These are phyloP conservation scores for Saccostrea echinata DNA, from an alignment of 1,140 invertebrate species.

Conservation along the genomic window DNA sequence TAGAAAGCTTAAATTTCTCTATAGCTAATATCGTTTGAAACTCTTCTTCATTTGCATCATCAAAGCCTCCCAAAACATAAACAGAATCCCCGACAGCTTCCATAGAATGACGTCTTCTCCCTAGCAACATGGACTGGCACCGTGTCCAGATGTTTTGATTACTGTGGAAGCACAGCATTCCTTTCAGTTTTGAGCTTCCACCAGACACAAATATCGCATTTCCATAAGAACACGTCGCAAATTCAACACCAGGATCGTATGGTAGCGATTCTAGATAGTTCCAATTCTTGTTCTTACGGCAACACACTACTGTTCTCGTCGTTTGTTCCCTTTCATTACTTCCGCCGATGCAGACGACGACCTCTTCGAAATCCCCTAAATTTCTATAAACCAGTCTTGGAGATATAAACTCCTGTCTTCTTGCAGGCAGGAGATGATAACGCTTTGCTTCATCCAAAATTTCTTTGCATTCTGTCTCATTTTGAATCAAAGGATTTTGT, in stretches of 20 bases:
- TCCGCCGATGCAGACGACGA: slow-evolving; percentile 55
- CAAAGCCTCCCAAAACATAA: slow-evolving; percentile 66
- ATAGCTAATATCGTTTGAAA: slow-evolving; percentile 58
- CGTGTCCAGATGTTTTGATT: slow-evolving; percentile 61
- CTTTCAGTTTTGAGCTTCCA: slow-evolving; percentile 61
- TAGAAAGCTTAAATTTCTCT: slow-evolving; percentile 62
- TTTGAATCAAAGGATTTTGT: not conserved
- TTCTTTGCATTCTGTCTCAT: slow-evolving; percentile 24
- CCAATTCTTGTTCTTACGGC: slow-evolving; percentile 56
- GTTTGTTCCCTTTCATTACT: slow-evolving; percentile 57
- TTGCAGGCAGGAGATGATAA: slow-evolving; percentile 59
- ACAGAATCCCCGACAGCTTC: slow-evolving; percentile 58
- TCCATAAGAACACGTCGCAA: slow-evolving; percentile 62
- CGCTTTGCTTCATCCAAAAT: slow-evolving; percentile 52
- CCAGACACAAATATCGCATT: slow-evolving; percentile 68
- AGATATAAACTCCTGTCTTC: slow-evolving; percentile 55
- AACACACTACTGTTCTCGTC: slow-evolving; percentile 58
- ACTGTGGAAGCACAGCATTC: slow-evolving; percentile 57
- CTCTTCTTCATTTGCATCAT: slow-evolving; percentile 53
- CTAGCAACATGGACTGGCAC: slow-evolving; percentile 62
- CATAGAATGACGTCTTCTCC: slow-evolving; percentile 64
- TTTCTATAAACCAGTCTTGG: slow-evolving; percentile 51
- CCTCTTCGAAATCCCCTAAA: slow-evolving; percentile 48
- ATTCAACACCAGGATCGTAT: slow-evolving; percentile 64
- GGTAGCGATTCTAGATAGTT: slow-evolving; percentile 61